phyloP scores from a whole-genome alignment of 2,113 vertebrate genomes.

The Antigone vipio region DNA sequence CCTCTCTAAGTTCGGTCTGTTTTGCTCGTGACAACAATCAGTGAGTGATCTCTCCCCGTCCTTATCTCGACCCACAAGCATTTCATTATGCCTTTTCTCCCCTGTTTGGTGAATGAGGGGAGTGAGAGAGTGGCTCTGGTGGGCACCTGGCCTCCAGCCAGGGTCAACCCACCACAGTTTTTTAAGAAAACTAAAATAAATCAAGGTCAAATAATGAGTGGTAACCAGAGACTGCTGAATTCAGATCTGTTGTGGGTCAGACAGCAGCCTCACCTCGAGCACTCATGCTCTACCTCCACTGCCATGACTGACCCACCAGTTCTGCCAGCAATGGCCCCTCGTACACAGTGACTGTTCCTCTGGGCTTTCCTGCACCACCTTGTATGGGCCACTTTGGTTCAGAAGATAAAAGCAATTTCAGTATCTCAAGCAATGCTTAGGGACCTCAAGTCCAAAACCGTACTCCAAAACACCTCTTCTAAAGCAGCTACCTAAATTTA shows the following conservation, averaged over 20 bases:
- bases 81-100: no score
- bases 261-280: rapidly evolving
- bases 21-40: no score
- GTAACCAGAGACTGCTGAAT: background rate
- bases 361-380: background rate
- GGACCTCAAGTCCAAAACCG: background rate
- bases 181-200: background rate
- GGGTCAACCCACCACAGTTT: background rate
- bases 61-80: no score
- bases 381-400: background rate
- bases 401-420: background rate
- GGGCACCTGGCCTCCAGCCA: no score
- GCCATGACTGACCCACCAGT: background rate
- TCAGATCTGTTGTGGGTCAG: background rate
- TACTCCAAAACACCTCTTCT: background rate
- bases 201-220: background rate
- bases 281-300: background rate
- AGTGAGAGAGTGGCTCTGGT: no score
- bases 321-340: background rate
- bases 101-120: no score
- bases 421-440: background rate
- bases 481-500: background rate
- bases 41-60: no score
- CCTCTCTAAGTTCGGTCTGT: no score
- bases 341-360: background rate